Conservation (phyloP, 2,113 vertebrate species). For the Alligator mississippiensis region DNA sequence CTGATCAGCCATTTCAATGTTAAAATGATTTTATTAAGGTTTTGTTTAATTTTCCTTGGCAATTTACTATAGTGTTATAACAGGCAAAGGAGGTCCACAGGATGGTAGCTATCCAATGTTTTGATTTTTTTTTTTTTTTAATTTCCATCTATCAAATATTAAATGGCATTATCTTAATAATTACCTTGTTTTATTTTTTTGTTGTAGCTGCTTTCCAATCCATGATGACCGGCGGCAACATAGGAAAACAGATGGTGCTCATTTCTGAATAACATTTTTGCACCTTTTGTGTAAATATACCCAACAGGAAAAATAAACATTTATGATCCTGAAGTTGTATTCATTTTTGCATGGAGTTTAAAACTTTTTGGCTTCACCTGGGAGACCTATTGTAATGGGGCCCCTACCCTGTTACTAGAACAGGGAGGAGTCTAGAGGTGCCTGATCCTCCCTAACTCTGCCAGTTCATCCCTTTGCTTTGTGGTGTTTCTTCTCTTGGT, state of each 20-base stretch:
- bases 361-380: too few relatives aligned
- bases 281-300: neutral
- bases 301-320: neutral
- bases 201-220: conserved; percentile 93
- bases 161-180: conserved; percentile 21
- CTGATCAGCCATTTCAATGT: neutral
- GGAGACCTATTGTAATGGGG: too few relatives aligned
- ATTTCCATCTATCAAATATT: neutral
- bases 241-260: conserved; percentile 93
- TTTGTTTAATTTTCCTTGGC: neutral
- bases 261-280: conserved; percentile 80
- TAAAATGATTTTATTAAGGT: neutral
- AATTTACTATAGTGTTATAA: neutral
- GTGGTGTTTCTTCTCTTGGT: too few relatives aligned
- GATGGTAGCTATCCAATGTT: neutral
- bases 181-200: conserved; percentile 45
- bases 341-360: too few relatives aligned
- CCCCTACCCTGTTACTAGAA: too few relatives aligned
- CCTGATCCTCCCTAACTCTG: too few relatives aligned
- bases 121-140: neutral
- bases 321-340: too few relatives aligned
- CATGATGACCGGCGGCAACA: conserved; percentile 95
- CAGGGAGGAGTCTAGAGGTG: too few relatives aligned
- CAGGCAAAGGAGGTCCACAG: neutral
- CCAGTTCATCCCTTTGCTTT: too few relatives aligned